A percentile compares a stretch with the other conserved stretches of the same genome.
Conservation (phyloP, 2,113 vertebrate genomes). For the Crotophaga sulcirostris region DNA sequence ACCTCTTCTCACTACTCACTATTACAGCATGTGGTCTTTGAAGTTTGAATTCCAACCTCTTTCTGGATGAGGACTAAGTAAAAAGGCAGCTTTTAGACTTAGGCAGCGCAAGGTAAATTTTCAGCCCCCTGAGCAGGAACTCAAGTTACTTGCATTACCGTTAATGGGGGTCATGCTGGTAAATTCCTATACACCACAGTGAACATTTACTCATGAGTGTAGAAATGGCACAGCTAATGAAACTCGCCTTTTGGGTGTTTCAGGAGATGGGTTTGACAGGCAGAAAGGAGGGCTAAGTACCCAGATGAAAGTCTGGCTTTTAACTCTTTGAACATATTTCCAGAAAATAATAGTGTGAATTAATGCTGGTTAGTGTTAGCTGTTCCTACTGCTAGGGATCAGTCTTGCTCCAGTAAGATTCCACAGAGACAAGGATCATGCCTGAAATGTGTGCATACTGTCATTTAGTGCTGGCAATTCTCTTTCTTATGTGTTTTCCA, state of each 20-base stretch:
- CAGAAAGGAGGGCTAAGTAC: constrained; percentile 34
- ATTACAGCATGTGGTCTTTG: constrained; percentile 55
- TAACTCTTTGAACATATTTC: constrained; percentile 41
- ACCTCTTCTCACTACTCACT: neutral
- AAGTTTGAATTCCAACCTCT: constrained; percentile 23
- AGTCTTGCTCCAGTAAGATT: constrained; percentile 3
- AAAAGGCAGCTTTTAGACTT: constrained; percentile 27
- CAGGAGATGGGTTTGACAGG: constrained; percentile 50
- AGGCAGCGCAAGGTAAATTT: constrained; percentile 28
- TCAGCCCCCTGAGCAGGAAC: constrained; percentile 44
- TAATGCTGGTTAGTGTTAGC: constrained; percentile 17
- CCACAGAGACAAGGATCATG: neutral
- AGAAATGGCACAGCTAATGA: constrained; percentile 62
- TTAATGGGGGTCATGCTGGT: constrained; percentile 66
- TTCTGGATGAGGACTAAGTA: neutral
- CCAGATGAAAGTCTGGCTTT: constrained; percentile 50
- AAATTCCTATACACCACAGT: constrained; percentile 61
- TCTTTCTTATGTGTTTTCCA: neutral
- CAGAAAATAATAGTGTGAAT: constrained; percentile 16
- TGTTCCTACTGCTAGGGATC: constrained; percentile 11
- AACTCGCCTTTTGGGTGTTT: constrained; percentile 50
- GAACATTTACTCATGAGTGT: constrained; percentile 59
- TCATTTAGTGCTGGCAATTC: neutral
- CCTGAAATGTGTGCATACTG: neutral
- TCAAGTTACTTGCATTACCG: constrained; percentile 34